Evolutionary conservation across 2,113 vertebrate species (phyloP).

Genomic region (Grus americana): DNA sequence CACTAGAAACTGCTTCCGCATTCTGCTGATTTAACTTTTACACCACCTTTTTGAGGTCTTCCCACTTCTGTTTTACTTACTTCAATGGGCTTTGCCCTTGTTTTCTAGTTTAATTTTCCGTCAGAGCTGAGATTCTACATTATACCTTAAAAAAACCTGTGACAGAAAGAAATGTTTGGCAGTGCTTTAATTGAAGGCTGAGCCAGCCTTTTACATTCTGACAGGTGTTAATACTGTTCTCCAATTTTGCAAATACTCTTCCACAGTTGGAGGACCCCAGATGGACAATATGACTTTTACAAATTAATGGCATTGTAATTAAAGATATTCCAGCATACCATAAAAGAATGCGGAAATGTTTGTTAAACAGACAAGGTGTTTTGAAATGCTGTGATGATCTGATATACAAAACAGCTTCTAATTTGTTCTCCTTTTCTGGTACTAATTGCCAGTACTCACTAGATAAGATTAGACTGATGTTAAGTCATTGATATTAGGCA

Average conservation of each 20-base stretch:
- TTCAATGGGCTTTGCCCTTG: neutral
- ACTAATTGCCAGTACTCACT: conserved; percentile 18
- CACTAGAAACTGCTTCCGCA: neutral
- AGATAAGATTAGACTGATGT: neutral
- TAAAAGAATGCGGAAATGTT: neutral
- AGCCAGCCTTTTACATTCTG: conserved; percentile 16
- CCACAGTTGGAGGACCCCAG: neutral
- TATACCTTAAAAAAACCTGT: neutral
- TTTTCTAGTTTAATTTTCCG: neutral
- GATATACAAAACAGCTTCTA: conserved; percentile 16
- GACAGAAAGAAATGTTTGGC: neutral
- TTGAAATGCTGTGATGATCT: conserved; percentile 16
- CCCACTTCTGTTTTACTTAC: neutral
- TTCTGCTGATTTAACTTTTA: neutral
- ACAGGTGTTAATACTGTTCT: conserved; percentile 31
- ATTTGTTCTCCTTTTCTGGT: conserved; percentile 19
- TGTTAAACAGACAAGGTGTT: conserved; percentile 28
- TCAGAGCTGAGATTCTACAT: neutral
- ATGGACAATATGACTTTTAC: conserved; percentile 14
- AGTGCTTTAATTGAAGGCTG: conserved; percentile 30
- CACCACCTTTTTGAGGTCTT: neutral
- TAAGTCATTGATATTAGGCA: neutral
- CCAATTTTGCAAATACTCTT: neutral
- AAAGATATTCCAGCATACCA: neutral
- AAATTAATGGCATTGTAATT: conserved; percentile 10